Evolutionary conservation across 1,140 invertebrate genomes (phyloP).

Genomic region (Leptopilina boulardi): DNA sequence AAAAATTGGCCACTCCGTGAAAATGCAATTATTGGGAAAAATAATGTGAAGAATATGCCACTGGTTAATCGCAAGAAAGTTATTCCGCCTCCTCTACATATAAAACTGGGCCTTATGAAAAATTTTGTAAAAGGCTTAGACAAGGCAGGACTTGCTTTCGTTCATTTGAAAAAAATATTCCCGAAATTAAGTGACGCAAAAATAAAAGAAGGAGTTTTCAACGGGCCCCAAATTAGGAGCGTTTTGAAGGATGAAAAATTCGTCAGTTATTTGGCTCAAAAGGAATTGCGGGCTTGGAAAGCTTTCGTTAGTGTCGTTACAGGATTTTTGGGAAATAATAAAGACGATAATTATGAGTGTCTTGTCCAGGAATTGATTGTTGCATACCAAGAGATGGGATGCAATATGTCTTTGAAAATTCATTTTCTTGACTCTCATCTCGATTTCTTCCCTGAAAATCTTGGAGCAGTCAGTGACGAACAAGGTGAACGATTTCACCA

Average conservation of each 20-base stretch:
- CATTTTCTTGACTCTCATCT: slow-evolving; percentile 65
- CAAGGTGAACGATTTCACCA: slow-evolving; percentile 66
- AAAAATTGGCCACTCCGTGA: neutral
- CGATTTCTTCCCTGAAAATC: slow-evolving; percentile 62
- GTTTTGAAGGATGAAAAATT: neutral
- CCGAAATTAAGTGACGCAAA: neutral
- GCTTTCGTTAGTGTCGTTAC: neutral
- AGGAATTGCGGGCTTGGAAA: no score
- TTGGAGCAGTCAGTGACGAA: slow-evolving; percentile 59
- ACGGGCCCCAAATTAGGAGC: neutral
- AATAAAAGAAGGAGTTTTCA: neutral
- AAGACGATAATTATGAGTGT: slow-evolving; percentile 49
- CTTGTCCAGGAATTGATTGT: slow-evolving; percentile 51
- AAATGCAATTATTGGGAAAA: neutral
- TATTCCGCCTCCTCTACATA: neutral
- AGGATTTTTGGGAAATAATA: slow-evolving; percentile 55
- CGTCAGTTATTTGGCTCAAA: no score
- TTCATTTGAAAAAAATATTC: neutral
- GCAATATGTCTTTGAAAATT: slow-evolving; percentile 62
- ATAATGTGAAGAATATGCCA: neutral
- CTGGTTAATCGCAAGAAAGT: neutral
- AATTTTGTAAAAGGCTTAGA: neutral
- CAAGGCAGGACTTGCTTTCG: neutral
- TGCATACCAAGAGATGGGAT: slow-evolving; percentile 47
- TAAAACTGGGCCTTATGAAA: neutral